These are phyloP conservation scores for Protonemura montana DNA, from an alignment of 2,888 invertebrate species.

Conservation along the genomic window DNA sequence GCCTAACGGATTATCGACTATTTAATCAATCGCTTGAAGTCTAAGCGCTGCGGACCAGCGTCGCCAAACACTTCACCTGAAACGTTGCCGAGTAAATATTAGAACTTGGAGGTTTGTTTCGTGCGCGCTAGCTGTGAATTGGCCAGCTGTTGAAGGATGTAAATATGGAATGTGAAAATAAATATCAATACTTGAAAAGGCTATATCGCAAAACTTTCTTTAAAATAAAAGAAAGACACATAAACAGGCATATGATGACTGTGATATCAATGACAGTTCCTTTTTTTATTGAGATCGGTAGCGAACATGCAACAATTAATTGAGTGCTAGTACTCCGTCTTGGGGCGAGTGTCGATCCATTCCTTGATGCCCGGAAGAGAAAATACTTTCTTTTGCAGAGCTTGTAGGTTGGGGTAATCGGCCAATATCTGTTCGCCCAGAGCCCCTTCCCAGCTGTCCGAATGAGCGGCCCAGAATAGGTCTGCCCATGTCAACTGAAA, in stretches of 20 bases:
- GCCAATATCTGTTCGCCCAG: constrained; percentile 63
- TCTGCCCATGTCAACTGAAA: constrained; percentile 72
- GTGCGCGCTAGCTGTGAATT: neutral
- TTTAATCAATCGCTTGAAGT: neutral
- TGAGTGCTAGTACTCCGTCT: constrained; percentile 59
- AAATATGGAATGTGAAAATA: no score
- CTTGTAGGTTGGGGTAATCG: constrained; percentile 66
- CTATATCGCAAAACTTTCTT: no score
- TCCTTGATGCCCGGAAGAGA: constrained; percentile 67
- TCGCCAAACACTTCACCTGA: neutral
- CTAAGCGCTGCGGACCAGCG: neutral
- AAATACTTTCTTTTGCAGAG: constrained; percentile 65
- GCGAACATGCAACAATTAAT: neutral
- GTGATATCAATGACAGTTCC: no score
- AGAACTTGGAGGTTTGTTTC: neutral
- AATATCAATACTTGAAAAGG: no score
- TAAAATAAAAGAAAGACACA: no score
- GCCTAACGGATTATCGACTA: neutral
- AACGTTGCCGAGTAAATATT: neutral
- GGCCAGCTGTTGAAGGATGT: no score
- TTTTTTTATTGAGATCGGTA: no score
- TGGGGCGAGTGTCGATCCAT: constrained; percentile 71
- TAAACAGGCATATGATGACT: no score
- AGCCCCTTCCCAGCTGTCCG: constrained; percentile 68
- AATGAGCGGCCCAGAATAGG: constrained; percentile 65